Conservation (phyloP, 2,888 invertebrate species). For the Tethea ocularis region DNA sequence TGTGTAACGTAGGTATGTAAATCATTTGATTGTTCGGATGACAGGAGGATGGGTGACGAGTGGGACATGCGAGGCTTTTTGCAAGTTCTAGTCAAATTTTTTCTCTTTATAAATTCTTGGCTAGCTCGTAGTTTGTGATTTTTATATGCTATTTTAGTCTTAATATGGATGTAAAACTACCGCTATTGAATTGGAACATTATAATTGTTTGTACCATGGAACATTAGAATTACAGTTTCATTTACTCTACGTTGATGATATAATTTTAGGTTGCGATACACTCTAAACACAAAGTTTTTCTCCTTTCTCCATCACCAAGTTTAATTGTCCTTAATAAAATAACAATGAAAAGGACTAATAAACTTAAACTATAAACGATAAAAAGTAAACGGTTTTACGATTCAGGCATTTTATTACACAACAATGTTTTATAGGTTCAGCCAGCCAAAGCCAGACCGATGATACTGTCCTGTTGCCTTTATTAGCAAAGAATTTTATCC, state of each 20-base stretch:
- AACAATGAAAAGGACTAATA: constrained; percentile 20
- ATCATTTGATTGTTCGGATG: not conserved
- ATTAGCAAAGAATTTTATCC: not conserved
- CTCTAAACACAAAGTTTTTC: not conserved
- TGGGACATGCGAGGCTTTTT: constrained; percentile 9
- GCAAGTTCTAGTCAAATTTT: constrained; percentile 8
- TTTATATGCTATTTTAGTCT: not conserved
- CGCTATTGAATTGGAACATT: not conserved
- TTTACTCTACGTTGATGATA: not conserved
- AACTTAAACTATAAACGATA: constrained; percentile 30
- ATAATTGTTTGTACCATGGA: not conserved
- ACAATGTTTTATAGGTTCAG: constrained; percentile 33
- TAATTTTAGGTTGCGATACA: not conserved
- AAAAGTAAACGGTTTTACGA: constrained; percentile 36
- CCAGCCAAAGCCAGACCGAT: constrained; percentile 22
- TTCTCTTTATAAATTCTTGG: not conserved
- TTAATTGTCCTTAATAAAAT: constrained; percentile 12
- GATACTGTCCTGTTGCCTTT: constrained; percentile 17
- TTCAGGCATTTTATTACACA: constrained; percentile 29
- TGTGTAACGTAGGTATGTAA: constrained; percentile 1
- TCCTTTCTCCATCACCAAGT: constrained; percentile 9
- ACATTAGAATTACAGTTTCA: not conserved
- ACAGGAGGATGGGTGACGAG: constrained; percentile 2
- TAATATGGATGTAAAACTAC: not conserved
- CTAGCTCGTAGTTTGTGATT: not conserved